Evolutionary conservation across 2,888 invertebrate genomes (phyloP).

Genomic region (Euphydryas editha): DNA sequence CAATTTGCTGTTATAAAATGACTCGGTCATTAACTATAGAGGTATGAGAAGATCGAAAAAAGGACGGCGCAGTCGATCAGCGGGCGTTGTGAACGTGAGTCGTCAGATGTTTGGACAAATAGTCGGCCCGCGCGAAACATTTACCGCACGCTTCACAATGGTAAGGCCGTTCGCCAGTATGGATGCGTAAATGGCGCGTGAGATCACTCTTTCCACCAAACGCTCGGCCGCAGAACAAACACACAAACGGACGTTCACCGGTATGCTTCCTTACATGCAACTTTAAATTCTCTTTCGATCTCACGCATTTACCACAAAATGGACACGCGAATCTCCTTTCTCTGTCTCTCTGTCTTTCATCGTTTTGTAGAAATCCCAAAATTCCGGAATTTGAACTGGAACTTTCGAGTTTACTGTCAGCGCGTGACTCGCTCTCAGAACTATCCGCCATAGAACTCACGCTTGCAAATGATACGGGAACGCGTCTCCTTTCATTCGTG

Average conservation of each 20-base stretch:
- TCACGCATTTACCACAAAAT: constrained; percentile 94
- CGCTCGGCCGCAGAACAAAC: constrained; percentile 93
- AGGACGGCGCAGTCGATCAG: constrained; percentile 72
- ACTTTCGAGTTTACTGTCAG: constrained; percentile 78
- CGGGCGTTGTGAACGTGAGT: constrained; percentile 93
- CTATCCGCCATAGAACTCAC: constrained; percentile 81
- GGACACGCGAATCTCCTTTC: constrained; percentile 93
- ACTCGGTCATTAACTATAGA: constrained; percentile 62
- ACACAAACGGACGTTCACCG: constrained; percentile 95
- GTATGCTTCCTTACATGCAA: constrained; percentile 94
- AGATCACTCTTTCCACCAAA: constrained; percentile 95
- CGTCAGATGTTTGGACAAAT: constrained; percentile 94
- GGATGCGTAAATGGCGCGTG: constrained; percentile 93
- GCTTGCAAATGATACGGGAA: constrained; percentile 80
- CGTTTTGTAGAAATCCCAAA: constrained; percentile 86
- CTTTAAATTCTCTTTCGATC: constrained; percentile 94
- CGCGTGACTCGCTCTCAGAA: constrained; percentile 77
- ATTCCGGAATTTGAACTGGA: constrained; percentile 83
- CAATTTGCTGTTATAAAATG: constrained; percentile 71
- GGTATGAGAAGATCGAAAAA: constrained; percentile 56
- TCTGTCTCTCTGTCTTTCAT: constrained; percentile 82
- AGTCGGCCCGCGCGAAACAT: constrained; percentile 95
- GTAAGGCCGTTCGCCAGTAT: constrained; percentile 95
- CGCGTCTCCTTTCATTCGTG: constrained; percentile 61
- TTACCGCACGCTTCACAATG: constrained; percentile 96